Base-by-base conservation (phyloP, 2,888 invertebrate genomes). In the Hylaea fasciaria region DNA sequence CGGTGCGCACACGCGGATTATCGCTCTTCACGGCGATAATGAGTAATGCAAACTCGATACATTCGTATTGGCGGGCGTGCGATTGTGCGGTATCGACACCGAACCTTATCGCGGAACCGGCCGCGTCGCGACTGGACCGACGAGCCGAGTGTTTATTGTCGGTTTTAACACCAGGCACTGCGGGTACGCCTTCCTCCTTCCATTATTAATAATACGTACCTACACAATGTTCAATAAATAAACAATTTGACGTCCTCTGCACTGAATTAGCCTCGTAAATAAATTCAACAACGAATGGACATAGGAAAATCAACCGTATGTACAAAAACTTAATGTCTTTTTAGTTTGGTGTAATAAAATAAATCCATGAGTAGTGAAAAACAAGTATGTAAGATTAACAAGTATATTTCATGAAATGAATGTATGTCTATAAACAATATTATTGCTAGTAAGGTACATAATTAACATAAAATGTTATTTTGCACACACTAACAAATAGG, bases 11-110 rank as follows among this genome's bases (percentile, higher is more conserved):
- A 79, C 80, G 77, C 74, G 79, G 85, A 85, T 87, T 86, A 86
- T 85, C 82, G 77, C 79, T 79, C 77, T 81, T 81, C 77, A 73
- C 70, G 71, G 71, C 80, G 85, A 85, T 89, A 90, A 90, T 86
- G 74, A 86, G 73, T 75, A 85, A 83, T 73, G 78, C 83, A 86
- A 86, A 88, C 87, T 85, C 85, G 78, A 71, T 74, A 66, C 69
- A 78, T 80, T 77, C 79, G 66, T 78, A 76, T 78, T 73, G 77
- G 75, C 72, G 76, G 72, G 69, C 71, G 72, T 74, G 75, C 76
- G 77, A 79, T 77, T 75, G 75, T 77, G 72, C 76, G 74, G 72
- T 80, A 80, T 81, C 81, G 78, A 80, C 55, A 40, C 76, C 74
- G 73, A 76, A 77, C 82, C 78, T 86, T 87, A 87, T 87, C 87